Percentiles rank a stretch among this genome's conserved stretches.
phyloP scores from a whole-genome alignment of 2,113 vertebrate species.

The Charina bottae region DNA sequence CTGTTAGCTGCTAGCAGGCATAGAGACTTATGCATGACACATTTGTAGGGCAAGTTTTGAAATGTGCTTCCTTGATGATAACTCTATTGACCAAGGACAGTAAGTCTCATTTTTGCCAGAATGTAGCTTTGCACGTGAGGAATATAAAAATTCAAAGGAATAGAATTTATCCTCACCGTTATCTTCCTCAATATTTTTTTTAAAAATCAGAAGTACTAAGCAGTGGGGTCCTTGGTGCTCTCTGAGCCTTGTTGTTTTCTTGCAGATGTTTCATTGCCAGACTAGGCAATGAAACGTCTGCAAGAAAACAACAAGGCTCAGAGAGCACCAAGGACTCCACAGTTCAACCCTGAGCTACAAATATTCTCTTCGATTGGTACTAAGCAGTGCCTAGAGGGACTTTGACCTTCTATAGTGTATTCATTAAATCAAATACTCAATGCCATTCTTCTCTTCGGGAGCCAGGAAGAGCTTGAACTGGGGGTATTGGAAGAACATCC shows the following conservation, averaged over 20 bases:
- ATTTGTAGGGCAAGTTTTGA: conserved; percentile 66
- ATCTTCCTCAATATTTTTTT: conserved; percentile 73
- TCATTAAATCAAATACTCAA: conserved; percentile 70
- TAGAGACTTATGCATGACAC: conserved; percentile 65
- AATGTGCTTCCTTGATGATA: conserved; percentile 79
- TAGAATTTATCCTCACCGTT: conserved; percentile 72
- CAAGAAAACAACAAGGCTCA: no score
- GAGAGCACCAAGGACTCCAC: no score
- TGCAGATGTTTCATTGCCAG: no score
- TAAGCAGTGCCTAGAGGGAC: conserved; percentile 69
- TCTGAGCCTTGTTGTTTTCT: no score
- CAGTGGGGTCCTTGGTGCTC: no score
- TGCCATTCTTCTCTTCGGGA: conserved; percentile 56
- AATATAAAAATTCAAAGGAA: conserved; percentile 75
- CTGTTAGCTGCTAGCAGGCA: conserved; percentile 66
- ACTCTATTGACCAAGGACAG: conserved; percentile 74
- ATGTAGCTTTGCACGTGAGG: conserved; percentile 75
- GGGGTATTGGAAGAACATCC: background rate
- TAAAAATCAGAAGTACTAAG: conserved; percentile 72
- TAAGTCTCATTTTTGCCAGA: conserved; percentile 72
- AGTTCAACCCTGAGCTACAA: no score
- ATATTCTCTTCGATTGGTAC: no score
- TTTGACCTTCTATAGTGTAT: conserved; percentile 68
- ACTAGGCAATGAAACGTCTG: no score
- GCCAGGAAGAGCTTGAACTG: conserved; percentile 45